Percentiles rank a stretch among this genome's conserved stretches.
These are phyloP conservation scores for Drosophila takahashii DNA, from an alignment of 1,140 invertebrate species.

Conservation along the genomic window DNA sequence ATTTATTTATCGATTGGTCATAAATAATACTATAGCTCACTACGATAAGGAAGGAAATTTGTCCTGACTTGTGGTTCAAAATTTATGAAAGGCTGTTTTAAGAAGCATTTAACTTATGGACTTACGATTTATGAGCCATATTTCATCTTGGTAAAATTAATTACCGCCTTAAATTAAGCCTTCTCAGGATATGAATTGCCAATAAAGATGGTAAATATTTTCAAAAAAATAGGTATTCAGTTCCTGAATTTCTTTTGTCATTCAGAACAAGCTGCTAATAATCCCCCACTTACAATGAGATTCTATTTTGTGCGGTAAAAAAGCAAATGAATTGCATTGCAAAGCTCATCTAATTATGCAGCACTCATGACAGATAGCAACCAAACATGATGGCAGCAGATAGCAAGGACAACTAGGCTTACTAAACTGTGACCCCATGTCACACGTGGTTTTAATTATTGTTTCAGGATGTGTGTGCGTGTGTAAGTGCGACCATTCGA, in stretches of 20 bases:
- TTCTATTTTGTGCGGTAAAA: constrained; percentile 2
- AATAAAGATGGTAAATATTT: neutral
- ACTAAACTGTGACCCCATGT: constrained; percentile 74
- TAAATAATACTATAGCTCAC: neutral
- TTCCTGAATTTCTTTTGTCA: neutral
- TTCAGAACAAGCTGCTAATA: constrained; percentile 4
- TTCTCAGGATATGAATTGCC: neutral
- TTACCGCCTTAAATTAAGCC: neutral
- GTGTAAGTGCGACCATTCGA: constrained; percentile 8
- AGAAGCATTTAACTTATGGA: neutral
- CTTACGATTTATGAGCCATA: neutral
- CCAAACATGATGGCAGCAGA: constrained; percentile 1
- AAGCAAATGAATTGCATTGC: constrained; percentile 27
- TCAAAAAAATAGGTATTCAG: no score
- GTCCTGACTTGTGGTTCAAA: neutral
- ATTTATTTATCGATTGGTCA: neutral
- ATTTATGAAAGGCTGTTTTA: neutral
- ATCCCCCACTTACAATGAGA: neutral
- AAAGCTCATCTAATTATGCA: constrained; percentile 48
- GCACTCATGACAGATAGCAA: constrained; percentile 35
- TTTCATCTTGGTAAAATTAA: neutral
- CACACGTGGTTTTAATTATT: constrained; percentile 82
- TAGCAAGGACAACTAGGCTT: constrained; percentile 50
- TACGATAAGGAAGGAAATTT: no score
- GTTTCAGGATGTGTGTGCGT: constrained; percentile 40